phyloP scores from a whole-genome alignment of 2,113 vertebrate species.

The Panthera uncia region DNA sequence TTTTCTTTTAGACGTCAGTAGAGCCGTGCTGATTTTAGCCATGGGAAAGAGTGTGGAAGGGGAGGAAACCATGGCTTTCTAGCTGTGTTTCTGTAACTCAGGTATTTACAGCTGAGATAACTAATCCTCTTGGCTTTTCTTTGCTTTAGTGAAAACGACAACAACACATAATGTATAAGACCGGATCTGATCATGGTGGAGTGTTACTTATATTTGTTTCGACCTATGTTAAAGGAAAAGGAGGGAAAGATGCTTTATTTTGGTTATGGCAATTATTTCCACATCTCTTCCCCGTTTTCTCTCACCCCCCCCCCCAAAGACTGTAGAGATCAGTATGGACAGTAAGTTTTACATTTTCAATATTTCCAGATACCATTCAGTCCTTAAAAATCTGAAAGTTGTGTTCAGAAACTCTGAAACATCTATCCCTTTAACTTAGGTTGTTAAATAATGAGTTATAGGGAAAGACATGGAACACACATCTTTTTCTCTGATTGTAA shows the following conservation, averaged over 20 bases:
- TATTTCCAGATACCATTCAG: background rate
- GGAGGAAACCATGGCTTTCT: conserved; percentile 63
- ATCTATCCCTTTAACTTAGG: background rate
- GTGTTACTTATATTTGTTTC: conserved; percentile 55
- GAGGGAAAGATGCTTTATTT: conserved; percentile 48
- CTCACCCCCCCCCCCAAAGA: conserved; percentile 69
- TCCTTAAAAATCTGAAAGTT: conserved; percentile 29
- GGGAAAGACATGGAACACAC: background rate
- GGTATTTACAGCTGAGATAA: conserved; percentile 77
- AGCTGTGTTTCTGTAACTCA: conserved; percentile 76
- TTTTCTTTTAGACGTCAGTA: conserved; percentile 75
- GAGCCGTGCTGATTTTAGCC: conserved; percentile 70
- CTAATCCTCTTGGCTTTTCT: conserved; percentile 62
- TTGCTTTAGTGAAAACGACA: conserved; percentile 66
- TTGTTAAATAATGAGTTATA: conserved; percentile 32
- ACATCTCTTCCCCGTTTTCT: conserved; percentile 54
- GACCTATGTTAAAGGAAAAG: conserved; percentile 56
- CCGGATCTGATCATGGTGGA: conserved; percentile 19
- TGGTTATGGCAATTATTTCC: conserved; percentile 30
- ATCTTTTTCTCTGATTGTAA: conserved; percentile 56
- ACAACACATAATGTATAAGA: conserved; percentile 40
- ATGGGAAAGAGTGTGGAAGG: conserved; percentile 60
- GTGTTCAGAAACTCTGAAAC: background rate
- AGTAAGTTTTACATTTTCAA: background rate
- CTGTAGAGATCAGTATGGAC: conserved; percentile 43